Evolutionary conservation across 2,113 vertebrate genomes (phyloP).

Genomic region (Dromas ardeola): DNA sequence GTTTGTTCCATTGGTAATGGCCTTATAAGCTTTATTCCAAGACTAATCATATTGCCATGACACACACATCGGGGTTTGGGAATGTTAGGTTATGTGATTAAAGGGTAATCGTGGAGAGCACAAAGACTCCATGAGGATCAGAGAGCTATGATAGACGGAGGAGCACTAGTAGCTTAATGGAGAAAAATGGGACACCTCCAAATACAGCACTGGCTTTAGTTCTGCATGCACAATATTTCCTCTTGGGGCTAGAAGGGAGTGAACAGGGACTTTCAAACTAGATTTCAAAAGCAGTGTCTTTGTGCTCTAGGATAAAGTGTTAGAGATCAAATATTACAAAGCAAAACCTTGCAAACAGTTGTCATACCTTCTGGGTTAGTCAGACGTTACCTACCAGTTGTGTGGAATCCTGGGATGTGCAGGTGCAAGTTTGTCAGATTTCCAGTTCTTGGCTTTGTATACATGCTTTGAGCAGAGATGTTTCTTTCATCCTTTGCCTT

Average conservation of each 20-base stretch:
- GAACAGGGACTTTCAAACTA: not conserved
- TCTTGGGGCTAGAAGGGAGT: not conserved
- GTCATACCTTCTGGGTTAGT: not conserved
- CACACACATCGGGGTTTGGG: not conserved
- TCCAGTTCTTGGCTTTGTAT: not conserved
- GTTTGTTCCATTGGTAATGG: not conserved
- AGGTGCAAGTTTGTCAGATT: not conserved
- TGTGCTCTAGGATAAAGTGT: not conserved
- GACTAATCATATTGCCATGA: not conserved
- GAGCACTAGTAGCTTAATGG: not conserved
- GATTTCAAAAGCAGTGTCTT: not conserved
- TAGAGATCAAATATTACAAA: not conserved
- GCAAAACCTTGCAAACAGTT: not conserved
- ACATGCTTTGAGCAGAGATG: not conserved
- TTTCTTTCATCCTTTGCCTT: not conserved
- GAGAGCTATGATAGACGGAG: not conserved
- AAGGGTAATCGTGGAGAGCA: not conserved
- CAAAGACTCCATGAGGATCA: not conserved
- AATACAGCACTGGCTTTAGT: not conserved
- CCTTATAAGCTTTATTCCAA: not conserved
- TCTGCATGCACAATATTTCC: not conserved
- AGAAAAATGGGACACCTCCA: not conserved
- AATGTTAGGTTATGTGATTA: not conserved
- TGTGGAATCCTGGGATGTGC: not conserved
- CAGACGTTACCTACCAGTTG: not conserved